These are phyloP conservation scores for Laterallus jamaicensis DNA, from an alignment of 2,113 vertebrate species.

Conservation along the genomic window DNA sequence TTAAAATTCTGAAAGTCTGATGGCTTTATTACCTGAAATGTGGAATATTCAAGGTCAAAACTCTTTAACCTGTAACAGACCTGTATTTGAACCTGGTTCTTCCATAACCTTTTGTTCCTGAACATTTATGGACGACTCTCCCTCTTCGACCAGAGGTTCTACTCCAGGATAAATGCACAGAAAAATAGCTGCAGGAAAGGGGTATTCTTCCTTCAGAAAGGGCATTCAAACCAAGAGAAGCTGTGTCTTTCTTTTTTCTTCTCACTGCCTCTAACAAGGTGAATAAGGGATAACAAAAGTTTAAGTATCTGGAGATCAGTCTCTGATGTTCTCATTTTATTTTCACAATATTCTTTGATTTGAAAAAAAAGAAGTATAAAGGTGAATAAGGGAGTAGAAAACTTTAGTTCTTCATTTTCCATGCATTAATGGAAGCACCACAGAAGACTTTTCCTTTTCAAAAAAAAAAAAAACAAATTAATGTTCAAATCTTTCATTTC, in stretches of 20 bases:
- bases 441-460: background rate
- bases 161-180: background rate
- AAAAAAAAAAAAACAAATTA: background rate
- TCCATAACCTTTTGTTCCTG: background rate
- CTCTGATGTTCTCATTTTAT: conserved; percentile 25
- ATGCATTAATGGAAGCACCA: background rate
- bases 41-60: background rate
- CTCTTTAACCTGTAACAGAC: background rate
- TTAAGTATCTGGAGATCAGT: conserved; percentile 6
- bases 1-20: background rate
- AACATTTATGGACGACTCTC: background rate
- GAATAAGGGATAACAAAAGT: background rate
- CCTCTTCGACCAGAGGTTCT: background rate
- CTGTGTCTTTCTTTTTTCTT: background rate
- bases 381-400: background rate
- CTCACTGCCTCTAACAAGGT: background rate
- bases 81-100: background rate
- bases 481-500: background rate
- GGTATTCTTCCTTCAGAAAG: background rate
- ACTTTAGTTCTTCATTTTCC: background rate
- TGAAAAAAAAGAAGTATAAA: background rate
- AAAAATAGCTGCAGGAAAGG: background rate
- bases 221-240: background rate
- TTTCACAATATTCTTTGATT: conserved; percentile 15
- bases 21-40: background rate